Evolutionary conservation across 30 jellyfish, hydroid and myxozoan genomes (phyloP), one percentile per base, ranked within the genome.

Genomic region (Hydractinia echinata): DNA sequence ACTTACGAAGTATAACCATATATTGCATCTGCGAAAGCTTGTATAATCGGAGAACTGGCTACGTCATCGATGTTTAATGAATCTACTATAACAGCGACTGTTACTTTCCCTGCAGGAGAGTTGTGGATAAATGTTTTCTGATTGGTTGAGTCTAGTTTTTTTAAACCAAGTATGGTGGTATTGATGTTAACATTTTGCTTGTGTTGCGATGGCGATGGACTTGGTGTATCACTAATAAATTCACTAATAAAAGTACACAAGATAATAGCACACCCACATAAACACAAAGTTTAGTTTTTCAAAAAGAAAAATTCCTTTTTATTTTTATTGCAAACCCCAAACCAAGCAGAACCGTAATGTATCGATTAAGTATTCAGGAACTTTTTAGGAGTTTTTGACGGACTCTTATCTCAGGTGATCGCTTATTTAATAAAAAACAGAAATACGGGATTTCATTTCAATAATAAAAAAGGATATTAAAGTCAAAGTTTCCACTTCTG

Each of bases 11-110:
- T 53, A 55, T 53, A 92, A 16, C 82, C 30, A 49, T 81, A 87
- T 5, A 86, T 92, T 16, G 88, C 94, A 81, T 87, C 96, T 8
- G 96, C 89, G 79, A 92, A 92, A 9, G 96, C 94, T 67, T 87
- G 98, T 79, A 81, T 87, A 15, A 92, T 61, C 7, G 95, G 95
- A 0, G 98, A 92, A 14, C 76, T 61, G 53, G 84, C 95, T 2
- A 92, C 94, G 49, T 84, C 89, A 52, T 70, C 81, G 4, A 76
- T 9, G 52, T 66, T 54, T 60, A 66, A 82, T 19, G 85, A 79
- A 67, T 92, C 98, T 8, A 92, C 55, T 19, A 92, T 95, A 10
- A 92, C 76, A 6, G 85, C 94, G 2, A 92, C 95, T 5, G 95
- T 85, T 58, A 92, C 61, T 49, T 82, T 73, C 15, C 98, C 98